Evolutionary conservation across 2,113 vertebrate genomes (phyloP).

Genomic region (Irena cyanogastra): DNA sequence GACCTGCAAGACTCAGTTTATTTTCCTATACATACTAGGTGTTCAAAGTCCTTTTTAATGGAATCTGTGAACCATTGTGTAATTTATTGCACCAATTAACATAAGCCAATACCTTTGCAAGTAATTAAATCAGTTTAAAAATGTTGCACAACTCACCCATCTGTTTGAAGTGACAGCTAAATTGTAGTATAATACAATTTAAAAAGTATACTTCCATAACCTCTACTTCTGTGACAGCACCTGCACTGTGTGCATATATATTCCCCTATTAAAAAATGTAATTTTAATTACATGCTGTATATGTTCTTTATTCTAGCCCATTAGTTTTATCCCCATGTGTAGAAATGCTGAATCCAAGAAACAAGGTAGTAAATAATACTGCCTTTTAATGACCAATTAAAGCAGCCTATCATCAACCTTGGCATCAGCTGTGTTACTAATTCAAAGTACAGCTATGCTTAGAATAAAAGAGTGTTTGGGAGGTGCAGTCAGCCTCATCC

Average conservation of each 20-base stretch:
- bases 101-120: constrained; percentile 47
- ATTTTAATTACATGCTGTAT: constrained; percentile 45
- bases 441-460: not conserved
- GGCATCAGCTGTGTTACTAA: not conserved
- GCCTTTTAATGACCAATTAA: constrained; percentile 38
- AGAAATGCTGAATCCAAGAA: constrained; percentile 49
- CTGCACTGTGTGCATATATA: not conserved
- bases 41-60: not conserved
- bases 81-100: constrained; percentile 56
- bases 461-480: not conserved
- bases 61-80: not conserved
- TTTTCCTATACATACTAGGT: not conserved
- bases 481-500: not conserved
- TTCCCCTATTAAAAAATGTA: constrained; percentile 6
- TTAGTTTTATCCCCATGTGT: constrained; percentile 46
- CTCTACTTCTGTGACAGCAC: not conserved
- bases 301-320: constrained; percentile 8
- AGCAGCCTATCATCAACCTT: not conserved
- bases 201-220: constrained; percentile 6
- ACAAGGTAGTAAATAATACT: constrained; percentile 39
- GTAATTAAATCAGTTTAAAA: constrained; percentile 46
- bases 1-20: not conserved
- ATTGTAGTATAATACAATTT: constrained; percentile 14
- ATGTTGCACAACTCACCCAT: not conserved
- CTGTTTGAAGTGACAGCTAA: constrained; percentile 44